Evolutionary conservation across 1,140 invertebrate genomes (phyloP), one percentile per base, ranked within the genome.

Genomic region (Triops longicaudatus): DNA sequence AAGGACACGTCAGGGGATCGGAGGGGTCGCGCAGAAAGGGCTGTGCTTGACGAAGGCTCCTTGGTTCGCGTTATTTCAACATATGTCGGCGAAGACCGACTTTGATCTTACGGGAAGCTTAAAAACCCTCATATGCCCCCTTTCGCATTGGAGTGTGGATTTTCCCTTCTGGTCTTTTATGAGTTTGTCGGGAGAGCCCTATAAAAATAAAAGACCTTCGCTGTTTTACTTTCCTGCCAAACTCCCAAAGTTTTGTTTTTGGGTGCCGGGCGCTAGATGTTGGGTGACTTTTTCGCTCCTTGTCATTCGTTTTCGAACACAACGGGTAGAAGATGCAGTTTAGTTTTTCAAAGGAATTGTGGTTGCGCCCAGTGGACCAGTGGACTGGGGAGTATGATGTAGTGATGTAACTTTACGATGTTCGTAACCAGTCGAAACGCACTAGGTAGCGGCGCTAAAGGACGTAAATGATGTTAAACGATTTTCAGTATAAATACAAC

Each of bases 201-300:
- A 63, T 63, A 63, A 63, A 63, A n/a, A 63, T 63, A 63, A 63
- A 63, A 63, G 50, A 63, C 50, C 50, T 63, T 63, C 71, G 73
- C 73, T 73, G 17, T 73, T 73, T 41, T 73, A n/a, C 26, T 73
- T 73, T 41, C 17, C 37, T 22, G 71, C 71, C 26, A 72, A 72
- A 9, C 22, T 72, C 22, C 26, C n/a, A n/a, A 26, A 27, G 26
- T 2, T 26, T 26, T 27, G 22, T 72, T 26, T 9, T 72, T 72
- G 2, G 31, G 31, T 37, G 31, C 31, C 31, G 31, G 2, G 31
- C 2, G 17, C 22, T 17, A 63, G n/a, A 22, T 14, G 22, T 63
- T 63, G 6, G 50, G 50, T 63, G 50, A 63, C 50, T 17, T 17
- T 63, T 63, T 63, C 50, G 14, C 17, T 63, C 22, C 50, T 37